Conservation (phyloP, 2,113 vertebrate species). For the Psilopogon haemacephalus region DNA sequence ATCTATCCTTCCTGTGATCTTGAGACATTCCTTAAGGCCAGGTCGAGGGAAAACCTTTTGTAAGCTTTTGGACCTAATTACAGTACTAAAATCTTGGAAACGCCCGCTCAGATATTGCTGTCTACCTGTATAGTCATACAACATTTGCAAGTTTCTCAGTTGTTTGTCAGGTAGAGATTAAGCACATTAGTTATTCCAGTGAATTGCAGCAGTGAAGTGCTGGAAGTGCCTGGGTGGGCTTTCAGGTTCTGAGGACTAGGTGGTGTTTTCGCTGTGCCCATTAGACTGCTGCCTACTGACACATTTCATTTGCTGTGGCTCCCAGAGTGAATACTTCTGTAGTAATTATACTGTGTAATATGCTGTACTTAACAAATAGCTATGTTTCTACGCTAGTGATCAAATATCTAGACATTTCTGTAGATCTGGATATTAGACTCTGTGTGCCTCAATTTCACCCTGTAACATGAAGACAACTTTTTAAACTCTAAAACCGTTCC, state of each 20-base stretch:
- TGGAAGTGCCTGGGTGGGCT: not conserved
- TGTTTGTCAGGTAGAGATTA: not conserved
- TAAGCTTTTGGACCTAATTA: not conserved
- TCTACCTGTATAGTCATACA: not conserved
- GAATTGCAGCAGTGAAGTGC: not conserved
- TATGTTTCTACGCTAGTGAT: accelerated
- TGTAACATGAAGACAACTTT: not conserved
- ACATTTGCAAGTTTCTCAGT: not conserved
- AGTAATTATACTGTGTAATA: not conserved
- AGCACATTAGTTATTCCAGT: not conserved
- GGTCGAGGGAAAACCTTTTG: not conserved
- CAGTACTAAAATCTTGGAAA: not conserved
- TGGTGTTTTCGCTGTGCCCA: not conserved
- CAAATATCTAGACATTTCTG: not conserved
- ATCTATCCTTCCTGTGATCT: not conserved
- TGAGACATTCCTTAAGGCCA: not conserved
- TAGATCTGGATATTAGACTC: not conserved
- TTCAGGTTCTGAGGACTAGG: not conserved
- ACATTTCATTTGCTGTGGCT: not conserved
- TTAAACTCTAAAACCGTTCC: not conserved
- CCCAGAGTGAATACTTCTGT: not conserved
- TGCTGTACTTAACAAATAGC: not conserved
- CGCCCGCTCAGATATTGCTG: not conserved
- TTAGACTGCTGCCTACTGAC: not conserved
- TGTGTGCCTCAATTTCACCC: not conserved